Evolutionary conservation across 2,113 vertebrate genomes (phyloP).

Genomic region (Pituophis catenifer): DNA sequence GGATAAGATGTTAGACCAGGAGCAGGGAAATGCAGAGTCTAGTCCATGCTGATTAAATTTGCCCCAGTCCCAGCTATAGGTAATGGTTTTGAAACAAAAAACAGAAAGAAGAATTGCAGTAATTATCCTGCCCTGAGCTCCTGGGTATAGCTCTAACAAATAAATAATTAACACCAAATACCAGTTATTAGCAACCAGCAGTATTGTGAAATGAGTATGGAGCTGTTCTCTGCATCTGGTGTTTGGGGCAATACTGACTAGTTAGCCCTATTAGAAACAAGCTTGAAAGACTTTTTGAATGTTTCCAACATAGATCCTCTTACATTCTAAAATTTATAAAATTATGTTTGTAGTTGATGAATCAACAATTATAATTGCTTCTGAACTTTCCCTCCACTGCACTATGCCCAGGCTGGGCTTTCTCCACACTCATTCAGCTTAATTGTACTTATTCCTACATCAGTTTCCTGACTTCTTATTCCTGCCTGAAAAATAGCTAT

Average conservation of each 20-base stretch:
- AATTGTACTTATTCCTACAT: background rate
- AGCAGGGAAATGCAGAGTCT: background rate
- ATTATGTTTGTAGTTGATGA: background rate
- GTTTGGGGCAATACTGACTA: background rate
- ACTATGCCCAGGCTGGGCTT: background rate
- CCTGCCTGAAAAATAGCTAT: constrained; percentile 3
- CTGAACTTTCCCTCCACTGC: background rate
- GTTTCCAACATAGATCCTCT: background rate
- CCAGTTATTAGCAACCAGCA: background rate
- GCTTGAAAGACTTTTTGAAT: background rate
- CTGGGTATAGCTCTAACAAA: background rate
- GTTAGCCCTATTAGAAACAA: background rate
- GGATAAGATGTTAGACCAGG: background rate
- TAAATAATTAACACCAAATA: background rate
- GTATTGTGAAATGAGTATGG: background rate
- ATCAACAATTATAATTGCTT: background rate
- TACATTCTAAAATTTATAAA: background rate
- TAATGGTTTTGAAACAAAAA: background rate
- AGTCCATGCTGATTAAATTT: background rate
- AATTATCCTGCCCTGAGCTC: background rate
- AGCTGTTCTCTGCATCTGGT: background rate
- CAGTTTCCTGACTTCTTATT: background rate
- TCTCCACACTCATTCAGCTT: background rate
- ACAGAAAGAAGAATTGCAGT: background rate
- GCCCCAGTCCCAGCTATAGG: background rate